phyloP scores from a whole-genome alignment of 2,113 vertebrate species.

The Labrus mixtus region DNA sequence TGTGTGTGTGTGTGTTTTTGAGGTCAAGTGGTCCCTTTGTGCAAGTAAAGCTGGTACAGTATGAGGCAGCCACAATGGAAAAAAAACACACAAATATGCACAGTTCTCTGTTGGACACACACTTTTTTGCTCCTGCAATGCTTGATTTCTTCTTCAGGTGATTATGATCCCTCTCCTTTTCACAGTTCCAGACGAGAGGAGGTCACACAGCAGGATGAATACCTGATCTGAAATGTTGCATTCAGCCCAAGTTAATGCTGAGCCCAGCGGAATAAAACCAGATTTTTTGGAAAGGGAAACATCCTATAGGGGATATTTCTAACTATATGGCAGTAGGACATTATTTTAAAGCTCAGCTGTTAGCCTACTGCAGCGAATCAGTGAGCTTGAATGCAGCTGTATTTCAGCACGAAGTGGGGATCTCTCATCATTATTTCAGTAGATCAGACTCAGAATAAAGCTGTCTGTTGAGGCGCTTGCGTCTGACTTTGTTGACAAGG shows the following conservation, averaged over 20 bases:
- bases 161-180: conserved; percentile 76
- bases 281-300: background rate
- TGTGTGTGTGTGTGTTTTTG: background rate
- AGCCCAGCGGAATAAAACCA: conserved; percentile 46
- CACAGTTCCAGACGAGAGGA: conserved; percentile 68
- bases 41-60: conserved; percentile 39
- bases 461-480: conserved; percentile 38
- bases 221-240: conserved; percentile 77
- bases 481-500: conserved; percentile 76
- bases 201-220: conserved; percentile 74
- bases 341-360: background rate
- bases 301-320: background rate
- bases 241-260: conserved; percentile 71
- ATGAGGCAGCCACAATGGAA: background rate
- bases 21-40: conserved; percentile 53
- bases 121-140: conserved; percentile 34
- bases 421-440: conserved; percentile 18
- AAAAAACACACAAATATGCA: conserved; percentile 23
- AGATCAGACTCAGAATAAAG: conserved; percentile 52
- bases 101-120: conserved; percentile 22
- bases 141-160: conserved; percentile 74
- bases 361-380: too few relatives aligned
- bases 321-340: background rate
- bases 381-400: background rate
- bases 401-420: background rate